A percentile compares a stretch with the other conserved stretches of the same genome.
Conservation (phyloP, 2,113 vertebrate genomes). For the Cyanoramphus novaezelandiae region DNA sequence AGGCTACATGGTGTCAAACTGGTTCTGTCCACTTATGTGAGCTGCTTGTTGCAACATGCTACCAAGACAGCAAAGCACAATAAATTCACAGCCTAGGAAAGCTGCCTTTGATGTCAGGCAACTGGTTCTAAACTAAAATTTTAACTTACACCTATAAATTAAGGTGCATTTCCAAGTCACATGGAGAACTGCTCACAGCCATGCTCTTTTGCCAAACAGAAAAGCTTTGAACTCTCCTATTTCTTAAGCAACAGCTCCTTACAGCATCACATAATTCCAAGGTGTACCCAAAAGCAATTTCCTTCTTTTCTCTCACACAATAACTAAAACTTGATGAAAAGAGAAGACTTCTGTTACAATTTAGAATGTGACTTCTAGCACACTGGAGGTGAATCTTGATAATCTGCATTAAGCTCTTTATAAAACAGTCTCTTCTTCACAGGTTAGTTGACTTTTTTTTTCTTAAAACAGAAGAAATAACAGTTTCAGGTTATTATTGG, state of each 20-base stretch:
- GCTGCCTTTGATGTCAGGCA: conserved; percentile 24
- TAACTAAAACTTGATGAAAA: conserved; percentile 47
- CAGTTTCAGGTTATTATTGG: neutral
- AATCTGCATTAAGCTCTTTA: conserved; percentile 12
- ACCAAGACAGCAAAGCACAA: neutral
- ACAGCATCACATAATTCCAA: conserved; percentile 38
- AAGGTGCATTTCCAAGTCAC: conserved; percentile 14
- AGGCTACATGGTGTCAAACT: conserved; percentile 3
- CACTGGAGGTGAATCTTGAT: conserved; percentile 34
- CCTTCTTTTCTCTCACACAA: neutral
- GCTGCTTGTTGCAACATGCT: neutral
- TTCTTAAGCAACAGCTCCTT: conserved; percentile 12
- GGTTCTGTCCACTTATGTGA: conserved; percentile 14
- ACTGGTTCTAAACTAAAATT: conserved; percentile 32
- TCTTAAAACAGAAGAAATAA: neutral
- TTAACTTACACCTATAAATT: conserved; percentile 42
- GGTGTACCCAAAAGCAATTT: conserved; percentile 59
- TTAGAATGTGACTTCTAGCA: conserved; percentile 47
- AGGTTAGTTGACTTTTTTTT: neutral
- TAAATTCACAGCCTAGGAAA: conserved; percentile 17
- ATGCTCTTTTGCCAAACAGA: neutral
- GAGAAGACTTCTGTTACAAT: conserved; percentile 30
- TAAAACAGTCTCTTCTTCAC: conserved; percentile 14
- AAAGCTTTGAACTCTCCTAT: conserved; percentile 21
- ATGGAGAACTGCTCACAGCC: neutral